These are phyloP conservation scores for Phengaris arion DNA, from an alignment of 2,888 invertebrate genomes.

Conservation along the genomic window DNA sequence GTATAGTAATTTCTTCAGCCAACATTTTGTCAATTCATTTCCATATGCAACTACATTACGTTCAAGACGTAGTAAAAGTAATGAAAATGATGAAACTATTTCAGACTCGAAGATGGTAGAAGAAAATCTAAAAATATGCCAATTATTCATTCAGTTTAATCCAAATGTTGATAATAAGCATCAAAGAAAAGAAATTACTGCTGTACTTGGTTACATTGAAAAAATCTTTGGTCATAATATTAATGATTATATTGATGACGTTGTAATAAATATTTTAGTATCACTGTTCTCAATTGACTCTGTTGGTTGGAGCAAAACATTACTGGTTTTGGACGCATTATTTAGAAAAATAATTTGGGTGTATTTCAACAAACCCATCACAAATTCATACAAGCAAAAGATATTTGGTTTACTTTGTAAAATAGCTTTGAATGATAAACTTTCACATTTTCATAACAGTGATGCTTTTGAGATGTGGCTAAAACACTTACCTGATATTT, in stretches of 20 bases:
- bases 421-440: slow-evolving; percentile 65
- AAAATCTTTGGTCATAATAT: slow-evolving; percentile 62
- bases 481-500: slow-evolving; percentile 75
- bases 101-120: slow-evolving; percentile 61
- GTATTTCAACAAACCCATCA: slow-evolving; percentile 56
- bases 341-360: slow-evolving; percentile 62
- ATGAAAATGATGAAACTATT: slow-evolving; percentile 54
- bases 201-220: slow-evolving; percentile 74
- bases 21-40: slow-evolving; percentile 78
- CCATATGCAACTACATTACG: slow-evolving; percentile 77
- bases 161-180: slow-evolving; percentile 61
- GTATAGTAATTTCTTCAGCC: slow-evolving; percentile 75
- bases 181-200: slow-evolving; percentile 55
- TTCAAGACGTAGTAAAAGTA: slow-evolving; percentile 49
- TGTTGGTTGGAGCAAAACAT: slow-evolving; percentile 62
- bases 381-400: slow-evolving; percentile 56
- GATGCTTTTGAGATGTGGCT: slow-evolving; percentile 75
- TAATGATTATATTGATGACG: slow-evolving; percentile 50
- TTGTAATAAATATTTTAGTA: slow-evolving; percentile 57
- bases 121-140: slow-evolving; percentile 64
- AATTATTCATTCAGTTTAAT: slow-evolving; percentile 72
- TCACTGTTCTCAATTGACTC: slow-evolving; percentile 59
- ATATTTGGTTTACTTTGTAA: slow-evolving; percentile 68
- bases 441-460: slow-evolving; percentile 59
- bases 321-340: slow-evolving; percentile 55